Evolutionary conservation across 2,797 vertebrate genomes (phyloP), one percentile per base, ranked within the genome.

Genomic region (Chrysocyon brachyurus): DNA sequence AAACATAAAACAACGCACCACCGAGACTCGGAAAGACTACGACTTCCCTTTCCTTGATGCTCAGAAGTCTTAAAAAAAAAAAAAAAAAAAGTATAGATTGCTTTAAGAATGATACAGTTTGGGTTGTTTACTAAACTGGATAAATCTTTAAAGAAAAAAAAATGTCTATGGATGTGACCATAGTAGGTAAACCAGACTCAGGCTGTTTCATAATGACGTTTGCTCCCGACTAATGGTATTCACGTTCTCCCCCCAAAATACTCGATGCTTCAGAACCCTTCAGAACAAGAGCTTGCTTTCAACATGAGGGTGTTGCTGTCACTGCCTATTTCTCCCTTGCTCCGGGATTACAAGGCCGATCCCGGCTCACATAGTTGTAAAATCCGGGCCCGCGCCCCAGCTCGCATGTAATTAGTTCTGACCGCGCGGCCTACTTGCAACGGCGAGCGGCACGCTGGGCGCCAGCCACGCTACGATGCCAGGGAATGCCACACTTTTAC

Each of bases 381-480:
- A 97, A 98, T 98, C 98, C 96, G 98, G 98, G 98, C 96, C 97
- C 95, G 91, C 98, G 63, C 96, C 97, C 59, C 75, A 91, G 96
- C 94, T 98, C 98, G 97, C 97, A 97, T 98, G 79, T 97, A 98
- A 98, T 98, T 98, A 98, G 96, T 97, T 97, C 96, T 98, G 97
- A 98, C 98, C 93, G 88, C 24, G 96, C 91, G 96, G 98, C 96
- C 98, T 97, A 97, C 98, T 98, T 98, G 97, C 98, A 97, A 82
- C 84, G 97, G 96, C 98, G 97, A 87, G 90, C 96, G 95, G 79
- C 90, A 92, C 97, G 96, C 97, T 96, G 98, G 52, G 96, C 61
- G 97, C 97, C 95, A 98, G 96, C 98, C 97, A 96, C 98, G 97
- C 97, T 98, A 97, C 98, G 97, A 97, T 95, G 93, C 97, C 96